A percentile compares a stretch with the other conserved stretches of the same genome.
These are phyloP conservation scores for Crypturellus undulatus DNA, from an alignment of 2,113 vertebrate species.

Conservation along the genomic window DNA sequence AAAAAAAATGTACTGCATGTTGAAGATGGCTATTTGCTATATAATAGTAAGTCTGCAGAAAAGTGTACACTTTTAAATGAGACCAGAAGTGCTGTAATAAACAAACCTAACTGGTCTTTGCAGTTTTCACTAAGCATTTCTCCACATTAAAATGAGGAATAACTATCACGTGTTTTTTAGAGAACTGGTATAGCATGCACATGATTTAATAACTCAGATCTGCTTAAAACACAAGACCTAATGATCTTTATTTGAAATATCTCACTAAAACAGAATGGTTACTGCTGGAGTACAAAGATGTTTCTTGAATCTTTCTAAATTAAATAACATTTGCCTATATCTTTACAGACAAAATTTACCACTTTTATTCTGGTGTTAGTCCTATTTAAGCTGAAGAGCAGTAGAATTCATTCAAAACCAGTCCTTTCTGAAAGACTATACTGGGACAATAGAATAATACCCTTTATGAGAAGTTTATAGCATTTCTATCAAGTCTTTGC, in stretches of 20 bases:
- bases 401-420: not conserved
- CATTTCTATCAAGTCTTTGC: not conserved
- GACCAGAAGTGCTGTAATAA: not conserved
- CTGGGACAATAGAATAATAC: not conserved
- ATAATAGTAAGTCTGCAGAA: not conserved
- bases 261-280: not conserved
- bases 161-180: not conserved
- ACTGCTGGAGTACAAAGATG: not conserved
- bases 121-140: not conserved
- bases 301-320: not conserved
- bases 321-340: not conserved
- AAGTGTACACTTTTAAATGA: not conserved
- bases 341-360: not conserved
- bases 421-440: not conserved
- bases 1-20: not conserved
- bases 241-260: not conserved
- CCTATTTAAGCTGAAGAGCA: not conserved
- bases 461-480: not conserved
- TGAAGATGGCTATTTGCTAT: not conserved
- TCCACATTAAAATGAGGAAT: not conserved
- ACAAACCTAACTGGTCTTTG: not conserved
- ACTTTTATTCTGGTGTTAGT: not conserved
- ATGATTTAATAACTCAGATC: not conserved
- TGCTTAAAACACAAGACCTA: not conserved
- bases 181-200: not conserved